Base-by-base conservation (phyloP, 2,113 vertebrate species). In the Micronycteris hirsuta region DNA sequence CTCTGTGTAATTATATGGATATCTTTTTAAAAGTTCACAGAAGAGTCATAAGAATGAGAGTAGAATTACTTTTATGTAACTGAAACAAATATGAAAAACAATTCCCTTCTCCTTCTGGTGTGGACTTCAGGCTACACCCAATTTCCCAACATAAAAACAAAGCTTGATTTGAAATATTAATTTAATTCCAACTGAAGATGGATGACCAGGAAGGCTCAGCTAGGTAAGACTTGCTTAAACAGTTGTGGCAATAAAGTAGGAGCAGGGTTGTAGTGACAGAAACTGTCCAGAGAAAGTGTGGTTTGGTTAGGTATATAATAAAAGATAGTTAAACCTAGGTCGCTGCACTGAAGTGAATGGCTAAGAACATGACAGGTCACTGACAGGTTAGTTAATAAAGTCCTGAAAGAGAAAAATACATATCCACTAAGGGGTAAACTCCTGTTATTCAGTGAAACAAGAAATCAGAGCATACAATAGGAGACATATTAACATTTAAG, bases 61-160 rank as follows among this genome's bases (percentile, higher is more conserved):
- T 77, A 70, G 36, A 52, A 52, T 94, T 91, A 74, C 54, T 89
- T 92, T 19, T 56, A 26, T 94, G 92, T 89, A 89, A 94, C 41
- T 89, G 43, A 83, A 81, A 86, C 20, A 47, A 78, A 85, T 17
- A 65, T 52, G 38, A 36, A 36, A 74, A 93, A 83, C 17, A 86
- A 70, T 22, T 31, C 15, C 47, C 13, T 89, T 86, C 26, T 85
- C 33, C 22, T 11, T 56, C 65, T 78, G 63, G 12, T 63, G 20
- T 78, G 67, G 56, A 20, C 26, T 78, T 70, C 52, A 93, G 65
- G 88, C n/a, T 38, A 95, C 41, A 93, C 12, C 65, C 7, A 2
- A 33, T 90, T 97, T 93, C 45, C 19, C 61, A 93, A 58, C 5
- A 85, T 19, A 56, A 71, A 20, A 85, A 49, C 31, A 77, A 4